Percentiles rank a stretch among this genome's conserved stretches.
phyloP scores from a whole-genome alignment of 2,888 invertebrate species.

The Eristalis arbustorum region DNA sequence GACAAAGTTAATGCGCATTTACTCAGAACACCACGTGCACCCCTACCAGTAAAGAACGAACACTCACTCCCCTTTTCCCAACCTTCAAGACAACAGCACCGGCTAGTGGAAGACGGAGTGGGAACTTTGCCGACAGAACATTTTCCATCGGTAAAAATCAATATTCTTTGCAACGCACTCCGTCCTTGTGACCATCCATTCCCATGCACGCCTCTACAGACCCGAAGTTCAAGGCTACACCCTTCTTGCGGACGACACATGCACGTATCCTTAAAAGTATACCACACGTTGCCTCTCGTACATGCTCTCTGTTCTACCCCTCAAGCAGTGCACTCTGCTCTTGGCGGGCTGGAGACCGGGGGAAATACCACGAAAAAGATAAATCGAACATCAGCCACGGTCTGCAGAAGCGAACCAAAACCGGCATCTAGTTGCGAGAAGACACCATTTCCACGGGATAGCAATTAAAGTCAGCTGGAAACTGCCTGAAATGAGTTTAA shows the following conservation, averaged over 20 bases:
- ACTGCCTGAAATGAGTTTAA: conserved; percentile 21
- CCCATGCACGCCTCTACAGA: background rate
- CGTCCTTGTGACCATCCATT: background rate
- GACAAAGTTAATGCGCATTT: too few species aligned
- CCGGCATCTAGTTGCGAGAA: background rate
- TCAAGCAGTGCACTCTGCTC: background rate
- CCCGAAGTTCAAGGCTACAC: background rate
- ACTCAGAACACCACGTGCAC: too few species aligned
- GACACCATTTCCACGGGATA: background rate
- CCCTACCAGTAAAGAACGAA: background rate
- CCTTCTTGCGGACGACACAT: background rate
- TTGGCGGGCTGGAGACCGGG: background rate
- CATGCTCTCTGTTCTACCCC: background rate
- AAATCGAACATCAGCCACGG: background rate
- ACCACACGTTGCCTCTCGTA: background rate
- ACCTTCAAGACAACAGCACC: background rate
- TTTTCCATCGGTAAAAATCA: background rate
- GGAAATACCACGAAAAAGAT: background rate
- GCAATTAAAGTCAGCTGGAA: conserved; percentile 29
- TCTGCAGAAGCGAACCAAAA: background rate
- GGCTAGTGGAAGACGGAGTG: background rate
- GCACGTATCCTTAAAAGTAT: background rate
- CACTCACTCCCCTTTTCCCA: background rate
- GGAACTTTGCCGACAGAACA: background rate
- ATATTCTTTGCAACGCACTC: background rate